Evolutionary conservation across 2,113 vertebrate genomes (phyloP).

Genomic region (Sakesphorus luctuosus): DNA sequence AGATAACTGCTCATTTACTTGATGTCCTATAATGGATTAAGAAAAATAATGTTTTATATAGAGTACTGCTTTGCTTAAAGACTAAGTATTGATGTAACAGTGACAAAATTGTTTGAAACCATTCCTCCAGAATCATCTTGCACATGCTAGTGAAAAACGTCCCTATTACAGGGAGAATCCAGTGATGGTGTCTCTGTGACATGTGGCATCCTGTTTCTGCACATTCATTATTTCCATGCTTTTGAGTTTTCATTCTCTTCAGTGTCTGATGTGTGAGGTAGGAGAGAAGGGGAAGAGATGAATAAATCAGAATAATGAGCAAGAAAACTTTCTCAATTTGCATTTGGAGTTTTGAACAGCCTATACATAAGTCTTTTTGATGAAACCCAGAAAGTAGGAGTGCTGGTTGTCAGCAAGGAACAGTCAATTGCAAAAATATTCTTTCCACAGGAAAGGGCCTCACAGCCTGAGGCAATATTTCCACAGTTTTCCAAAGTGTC

Average conservation of each 20-base stretch:
- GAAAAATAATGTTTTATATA: background rate
- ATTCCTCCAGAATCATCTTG: background rate
- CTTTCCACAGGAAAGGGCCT: slow-evolving; percentile 57
- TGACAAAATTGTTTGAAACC: background rate
- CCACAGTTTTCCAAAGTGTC: slow-evolving; percentile 45
- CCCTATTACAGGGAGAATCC: background rate
- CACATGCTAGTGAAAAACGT: background rate
- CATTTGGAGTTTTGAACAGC: background rate
- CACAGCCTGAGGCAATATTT: slow-evolving; percentile 61
- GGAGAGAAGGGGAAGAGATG: background rate
- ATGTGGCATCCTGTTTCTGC: background rate
- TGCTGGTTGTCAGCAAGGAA: background rate
- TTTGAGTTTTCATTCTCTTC: background rate
- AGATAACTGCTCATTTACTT: background rate
- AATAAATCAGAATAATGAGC: background rate
- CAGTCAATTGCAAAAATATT: slow-evolving; percentile 42
- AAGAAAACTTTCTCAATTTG: background rate
- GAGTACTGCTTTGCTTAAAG: background rate
- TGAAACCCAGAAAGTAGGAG: background rate
- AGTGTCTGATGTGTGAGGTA: background rate
- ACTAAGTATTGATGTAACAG: background rate
- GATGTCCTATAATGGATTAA: background rate
- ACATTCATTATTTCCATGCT: background rate
- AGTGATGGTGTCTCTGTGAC: background rate
- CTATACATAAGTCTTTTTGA: background rate